Evolutionary conservation across 1,140 invertebrate species (phyloP), one percentile per base, ranked within the genome.

Genomic region (Ips nitidus): DNA sequence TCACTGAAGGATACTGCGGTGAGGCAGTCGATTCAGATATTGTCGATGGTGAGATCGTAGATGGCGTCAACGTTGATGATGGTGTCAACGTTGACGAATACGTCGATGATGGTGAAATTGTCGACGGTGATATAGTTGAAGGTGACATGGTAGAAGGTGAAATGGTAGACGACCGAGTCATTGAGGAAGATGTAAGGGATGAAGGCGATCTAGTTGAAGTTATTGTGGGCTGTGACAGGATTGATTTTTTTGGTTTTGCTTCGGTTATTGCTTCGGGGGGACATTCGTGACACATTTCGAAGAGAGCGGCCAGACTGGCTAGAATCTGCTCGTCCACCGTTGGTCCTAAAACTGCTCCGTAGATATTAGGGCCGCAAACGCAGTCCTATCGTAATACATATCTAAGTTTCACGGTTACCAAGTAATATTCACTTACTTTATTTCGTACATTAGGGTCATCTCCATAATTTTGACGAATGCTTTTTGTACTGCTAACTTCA

Each of bases 291-390:
- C 52, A 63, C 5, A 70, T 53, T 37, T 75, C 71, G 22, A 75
- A 70, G 8, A 76, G 45, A 4, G 72, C 68, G 22, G 65, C 57
- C 2, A 77, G 66, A 6, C 74, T 74, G 8, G 72, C 74, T 41
- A 77, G 57, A 59, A 77, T 72, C 2, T 75, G 70, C 52, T 77
- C 76, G 40, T 77, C 76, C 2, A 74, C 69, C 8, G 75, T 77
- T 5, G 74, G 75, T 1, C 75, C 75, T 40, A 77, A 65, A 47
- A 77, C 45, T 38, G 66, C 61, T 5, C 72, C 65, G 59, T 75
- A 77, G n/a, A 77, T 60, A 63, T 74, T 73, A 45, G 64, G 64
- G 1, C 62, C 71, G 42, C 66, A 66, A 5, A 62, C 57, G 45
- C 71, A 73, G 8, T 63, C 58, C 45, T 57, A 55, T 50, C 6